A percentile compares a stretch with the other conserved stretches of the same genome.
phyloP scores from a whole-genome alignment of 2,888 invertebrate genomes.

The Tetragonula carbonaria region DNA sequence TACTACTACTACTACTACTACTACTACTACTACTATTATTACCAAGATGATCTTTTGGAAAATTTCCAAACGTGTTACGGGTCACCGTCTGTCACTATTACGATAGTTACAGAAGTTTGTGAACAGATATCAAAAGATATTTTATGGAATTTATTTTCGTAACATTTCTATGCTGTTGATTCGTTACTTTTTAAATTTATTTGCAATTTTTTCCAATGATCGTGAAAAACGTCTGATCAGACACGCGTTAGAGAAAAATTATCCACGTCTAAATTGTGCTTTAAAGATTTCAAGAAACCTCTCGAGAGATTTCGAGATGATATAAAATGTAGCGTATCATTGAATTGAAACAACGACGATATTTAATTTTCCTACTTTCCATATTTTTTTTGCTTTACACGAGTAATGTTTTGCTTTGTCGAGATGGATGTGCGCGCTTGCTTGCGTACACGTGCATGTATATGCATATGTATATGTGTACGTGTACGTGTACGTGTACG shows the following conservation, averaged over 20 bases:
- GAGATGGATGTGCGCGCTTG: too few relatives aligned
- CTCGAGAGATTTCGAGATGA: not conserved
- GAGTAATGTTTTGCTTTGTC: too few relatives aligned
- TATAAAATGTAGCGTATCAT: too few relatives aligned
- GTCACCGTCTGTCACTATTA: constrained; percentile 39
- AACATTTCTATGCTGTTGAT: not conserved
- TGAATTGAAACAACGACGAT: not conserved
- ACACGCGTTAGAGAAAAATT: not conserved
- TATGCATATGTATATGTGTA: too few relatives aligned
- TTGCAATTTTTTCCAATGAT: not conserved
- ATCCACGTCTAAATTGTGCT: too few relatives aligned
- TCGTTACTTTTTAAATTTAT: not conserved
- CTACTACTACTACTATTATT: too few relatives aligned
- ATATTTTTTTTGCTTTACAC: not conserved
- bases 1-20: too few relatives aligned
- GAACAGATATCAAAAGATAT: not conserved
- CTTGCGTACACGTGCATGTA: too few relatives aligned
- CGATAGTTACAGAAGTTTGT: not conserved
- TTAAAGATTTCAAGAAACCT: not conserved
- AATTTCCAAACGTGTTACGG: constrained; percentile 41
- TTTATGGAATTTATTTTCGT: constrained; percentile 2
- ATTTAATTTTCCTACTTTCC: not conserved
- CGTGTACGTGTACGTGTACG: too few relatives aligned
- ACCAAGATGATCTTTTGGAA: constrained; percentile 35
- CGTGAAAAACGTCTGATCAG: not conserved